A percentile compares a stretch with the other conserved stretches of the same genome.
phyloP scores from a whole-genome alignment of 2,888 invertebrate species.

The Agapetus fuscipes region DNA sequence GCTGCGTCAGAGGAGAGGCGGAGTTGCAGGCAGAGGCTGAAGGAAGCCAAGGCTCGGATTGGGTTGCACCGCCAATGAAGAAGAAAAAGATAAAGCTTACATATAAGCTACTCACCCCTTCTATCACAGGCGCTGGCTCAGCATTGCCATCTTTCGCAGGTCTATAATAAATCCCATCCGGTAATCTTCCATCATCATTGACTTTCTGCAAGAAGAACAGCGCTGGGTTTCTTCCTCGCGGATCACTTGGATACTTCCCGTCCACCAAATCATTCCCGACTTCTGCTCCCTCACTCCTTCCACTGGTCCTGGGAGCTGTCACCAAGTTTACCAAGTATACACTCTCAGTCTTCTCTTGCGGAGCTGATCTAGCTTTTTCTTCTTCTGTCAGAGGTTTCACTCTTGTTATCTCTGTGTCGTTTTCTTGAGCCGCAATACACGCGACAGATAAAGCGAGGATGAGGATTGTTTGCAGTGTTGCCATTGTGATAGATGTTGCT shows the following conservation, averaged over 20 bases:
- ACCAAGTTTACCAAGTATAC: slow-evolving; percentile 16
- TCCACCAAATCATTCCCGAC: slow-evolving; percentile 7
- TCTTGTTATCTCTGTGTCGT: slow-evolving; percentile 16
- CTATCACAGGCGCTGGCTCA: slow-evolving; percentile 10
- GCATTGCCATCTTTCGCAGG: slow-evolving; percentile 25
- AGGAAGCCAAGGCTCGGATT: too few relatives aligned
- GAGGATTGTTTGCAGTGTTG: too few relatives aligned
- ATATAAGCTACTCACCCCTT: slow-evolving; percentile 17
- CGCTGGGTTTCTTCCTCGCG: slow-evolving; percentile 12
- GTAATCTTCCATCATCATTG: slow-evolving; percentile 20
- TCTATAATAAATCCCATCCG: slow-evolving; percentile 29
- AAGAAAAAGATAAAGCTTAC: too few relatives aligned
- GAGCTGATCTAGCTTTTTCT: slow-evolving; percentile 3
- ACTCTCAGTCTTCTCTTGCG: slow-evolving; percentile 9
- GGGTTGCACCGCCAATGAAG: too few relatives aligned
- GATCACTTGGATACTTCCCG: slow-evolving; percentile 3
- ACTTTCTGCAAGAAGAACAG: slow-evolving; percentile 19
- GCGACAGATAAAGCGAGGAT: too few relatives aligned
- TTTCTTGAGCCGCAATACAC: not conserved
- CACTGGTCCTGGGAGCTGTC: slow-evolving; percentile 6
- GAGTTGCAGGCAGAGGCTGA: too few relatives aligned
- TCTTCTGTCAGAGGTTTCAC: slow-evolving; percentile 14
- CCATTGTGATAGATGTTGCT: too few relatives aligned
- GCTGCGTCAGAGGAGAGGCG: too few relatives aligned
- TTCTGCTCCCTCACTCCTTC: not conserved